Conservation (phyloP, 1,140 invertebrate species). For the Heliothis virescens region DNA sequence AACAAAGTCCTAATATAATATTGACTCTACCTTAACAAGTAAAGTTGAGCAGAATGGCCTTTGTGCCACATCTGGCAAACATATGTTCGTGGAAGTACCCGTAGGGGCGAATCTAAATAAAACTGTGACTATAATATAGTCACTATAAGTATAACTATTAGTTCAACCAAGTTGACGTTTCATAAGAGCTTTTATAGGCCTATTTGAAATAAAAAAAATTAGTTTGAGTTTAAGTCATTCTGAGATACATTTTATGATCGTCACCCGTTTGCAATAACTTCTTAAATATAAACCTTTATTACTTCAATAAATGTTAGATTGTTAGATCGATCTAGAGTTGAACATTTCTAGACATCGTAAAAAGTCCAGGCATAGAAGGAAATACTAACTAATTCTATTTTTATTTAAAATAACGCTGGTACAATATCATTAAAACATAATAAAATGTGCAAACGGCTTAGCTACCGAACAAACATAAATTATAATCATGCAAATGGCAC, state of each 20-base stretch:
- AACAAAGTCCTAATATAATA: background rate
- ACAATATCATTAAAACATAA: background rate
- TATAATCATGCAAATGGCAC: constrained; percentile 28
- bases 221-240: too few species aligned
- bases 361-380: too few species aligned
- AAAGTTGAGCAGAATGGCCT: background rate
- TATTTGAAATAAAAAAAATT: too few species aligned
- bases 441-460: background rate
- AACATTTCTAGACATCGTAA: background rate
- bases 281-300: constrained; percentile 14
- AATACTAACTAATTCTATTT: too few species aligned
- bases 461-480: background rate
- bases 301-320: background rate
- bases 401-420: too few species aligned
- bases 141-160: background rate
- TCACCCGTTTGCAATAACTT: constrained; percentile 4
- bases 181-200: too few species aligned
- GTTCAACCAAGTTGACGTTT: background rate
- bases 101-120: background rate
- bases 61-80: background rate
- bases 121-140: constrained; percentile 16
- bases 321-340: constrained; percentile 2
- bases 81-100: constrained; percentile 11
- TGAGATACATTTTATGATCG: constrained; percentile 21
- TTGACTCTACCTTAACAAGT: background rate